phyloP scores from a whole-genome alignment of 2,113 vertebrate species.

The Mugil cephalus region DNA sequence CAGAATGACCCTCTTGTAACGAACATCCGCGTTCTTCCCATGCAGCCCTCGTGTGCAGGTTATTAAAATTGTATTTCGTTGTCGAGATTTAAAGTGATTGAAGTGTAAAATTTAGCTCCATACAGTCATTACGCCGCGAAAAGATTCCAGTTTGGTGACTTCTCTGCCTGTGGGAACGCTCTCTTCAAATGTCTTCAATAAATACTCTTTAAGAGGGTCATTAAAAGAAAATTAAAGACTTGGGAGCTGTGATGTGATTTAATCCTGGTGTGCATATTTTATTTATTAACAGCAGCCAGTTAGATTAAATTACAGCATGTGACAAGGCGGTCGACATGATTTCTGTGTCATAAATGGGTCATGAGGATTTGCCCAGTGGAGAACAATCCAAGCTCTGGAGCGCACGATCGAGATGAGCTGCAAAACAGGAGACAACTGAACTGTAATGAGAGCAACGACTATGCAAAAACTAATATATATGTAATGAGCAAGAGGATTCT shows the following conservation, averaged over 20 bases:
- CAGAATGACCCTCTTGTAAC: neutral
- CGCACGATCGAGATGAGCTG: neutral
- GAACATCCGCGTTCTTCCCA: neutral
- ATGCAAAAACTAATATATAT: no score
- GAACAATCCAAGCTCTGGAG: neutral
- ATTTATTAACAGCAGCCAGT: conserved; percentile 55
- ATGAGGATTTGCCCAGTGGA: conserved; percentile 11
- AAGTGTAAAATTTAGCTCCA: conserved; percentile 19
- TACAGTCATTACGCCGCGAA: conserved; percentile 12
- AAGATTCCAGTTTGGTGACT: conserved; percentile 31
- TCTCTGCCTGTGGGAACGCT: conserved; percentile 25
- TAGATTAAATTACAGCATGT: conserved; percentile 36
- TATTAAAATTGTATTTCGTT: conserved; percentile 19
- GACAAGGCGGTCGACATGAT: conserved; percentile 29
- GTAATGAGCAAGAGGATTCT: neutral
- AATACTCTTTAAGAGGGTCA: conserved; percentile 49
- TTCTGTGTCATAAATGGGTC: conserved; percentile 55
- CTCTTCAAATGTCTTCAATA: conserved; percentile 46
- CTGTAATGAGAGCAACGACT: neutral
- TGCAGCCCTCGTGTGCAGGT: neutral
- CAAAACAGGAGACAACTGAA: neutral
- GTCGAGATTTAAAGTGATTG: conserved; percentile 21
- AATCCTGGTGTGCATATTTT: conserved; percentile 56
- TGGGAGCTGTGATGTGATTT: conserved; percentile 30
- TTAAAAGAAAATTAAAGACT: conserved; percentile 46